A percentile compares a stretch with the other conserved stretches of the same genome.
phyloP scores from a whole-genome alignment of 2,888 invertebrate species.

The Lucinisca nassula region DNA sequence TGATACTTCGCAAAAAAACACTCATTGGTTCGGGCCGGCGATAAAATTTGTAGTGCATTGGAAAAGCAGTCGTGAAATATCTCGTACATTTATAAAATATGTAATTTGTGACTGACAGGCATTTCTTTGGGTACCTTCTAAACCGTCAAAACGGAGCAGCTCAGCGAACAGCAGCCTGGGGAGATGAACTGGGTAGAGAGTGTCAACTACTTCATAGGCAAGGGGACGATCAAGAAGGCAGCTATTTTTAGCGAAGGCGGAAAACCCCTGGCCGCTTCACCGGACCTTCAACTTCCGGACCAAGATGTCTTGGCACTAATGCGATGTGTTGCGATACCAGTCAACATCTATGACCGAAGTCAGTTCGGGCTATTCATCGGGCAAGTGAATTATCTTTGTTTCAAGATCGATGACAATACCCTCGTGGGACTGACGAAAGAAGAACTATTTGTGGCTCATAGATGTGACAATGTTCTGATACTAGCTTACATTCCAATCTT shows the following conservation, averaged over 20 bases:
- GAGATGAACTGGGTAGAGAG: constrained; percentile 72
- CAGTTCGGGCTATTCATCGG: constrained; percentile 74
- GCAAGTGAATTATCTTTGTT: constrained; percentile 68
- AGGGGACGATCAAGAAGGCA: constrained; percentile 68
- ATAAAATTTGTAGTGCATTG: no score
- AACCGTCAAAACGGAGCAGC: constrained; percentile 2
- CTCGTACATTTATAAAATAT: no score
- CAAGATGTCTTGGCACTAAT: constrained; percentile 71
- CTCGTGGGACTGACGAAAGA: constrained; percentile 71
- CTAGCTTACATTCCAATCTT: constrained; percentile 67
- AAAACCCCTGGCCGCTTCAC: constrained; percentile 69
- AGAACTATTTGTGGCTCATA: constrained; percentile 72
- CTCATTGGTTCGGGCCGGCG: no score
- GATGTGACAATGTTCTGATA: constrained; percentile 73
- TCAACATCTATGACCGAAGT: constrained; percentile 64
- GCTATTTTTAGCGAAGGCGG: constrained; percentile 74
- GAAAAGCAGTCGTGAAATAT: no score
- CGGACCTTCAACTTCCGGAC: constrained; percentile 67
- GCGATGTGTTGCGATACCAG: constrained; percentile 66
- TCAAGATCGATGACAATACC: constrained; percentile 68
- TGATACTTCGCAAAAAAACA: no score
- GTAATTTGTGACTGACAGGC: no score
- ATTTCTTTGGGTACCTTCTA: background rate
- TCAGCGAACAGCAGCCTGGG: background rate
- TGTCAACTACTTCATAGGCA: constrained; percentile 72